Base-by-base conservation (phyloP, 1,140 invertebrate species). In the Lerema accius region DNA sequence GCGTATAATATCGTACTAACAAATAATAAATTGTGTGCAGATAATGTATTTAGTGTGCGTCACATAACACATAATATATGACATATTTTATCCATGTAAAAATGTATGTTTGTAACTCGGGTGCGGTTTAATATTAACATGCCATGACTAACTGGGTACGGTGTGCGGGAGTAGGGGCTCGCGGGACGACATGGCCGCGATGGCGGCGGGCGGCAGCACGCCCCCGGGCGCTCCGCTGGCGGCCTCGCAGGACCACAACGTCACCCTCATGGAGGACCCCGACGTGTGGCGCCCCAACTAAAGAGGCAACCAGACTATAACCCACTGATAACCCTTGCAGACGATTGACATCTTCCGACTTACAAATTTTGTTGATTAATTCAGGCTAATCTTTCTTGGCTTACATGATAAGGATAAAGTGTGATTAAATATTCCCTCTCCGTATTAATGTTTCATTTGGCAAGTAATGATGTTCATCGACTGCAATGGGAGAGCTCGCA, bases 271-370 rank as follows among this genome's bases (percentile, higher is more conserved):
- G 95, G 95, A 96, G 92, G 95, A 96, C 91, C 96, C 96, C 43
- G 95, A 96, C 91, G 95, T 96, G 72, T 96, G 96, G 96, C 95
- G 95, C 89, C 95, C 95, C 80, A 96, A 95, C 93, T 96, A 96
- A 95, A 51, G 11, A 92, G 90, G 92, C 86, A 90, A 89, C 61
- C 13, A 10, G 48, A 7, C 2, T 15, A 7, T 32, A 32, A n/a
- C n/a, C n/a, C 28, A 32, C 28, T 32, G n/a, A 37, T 37, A 11
- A 37, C n/a, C 35, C 35, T 37, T 37, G 35, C 35, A n/a, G 35
- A 37, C 1, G 35, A 37, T 32, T 4, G 28, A 7, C 28, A n/a
- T 4, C 10, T 37, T 11, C 35, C 11, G 35, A 9, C 28, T 32
- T 10, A 7, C 3, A 32, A 7, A 23, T 2, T 3, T 3, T 23